A percentile compares a stretch with the other conserved stretches of the same genome.
Evolutionary conservation across 1,140 invertebrate species (phyloP).

Genomic region (Sycophila sp.): DNA sequence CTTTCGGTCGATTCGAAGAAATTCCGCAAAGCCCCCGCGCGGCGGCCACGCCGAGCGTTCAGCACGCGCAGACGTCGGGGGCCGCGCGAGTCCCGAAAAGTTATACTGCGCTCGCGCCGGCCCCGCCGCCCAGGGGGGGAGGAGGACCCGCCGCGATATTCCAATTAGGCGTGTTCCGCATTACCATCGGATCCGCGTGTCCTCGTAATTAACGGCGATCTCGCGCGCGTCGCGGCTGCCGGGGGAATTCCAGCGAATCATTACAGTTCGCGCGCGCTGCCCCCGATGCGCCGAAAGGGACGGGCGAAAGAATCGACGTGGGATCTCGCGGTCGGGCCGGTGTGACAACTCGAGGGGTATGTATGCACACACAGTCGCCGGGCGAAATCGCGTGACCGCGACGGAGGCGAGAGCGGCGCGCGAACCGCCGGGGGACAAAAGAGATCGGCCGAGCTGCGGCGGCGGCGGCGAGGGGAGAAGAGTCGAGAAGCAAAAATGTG

Average conservation of each 20-base stretch:
- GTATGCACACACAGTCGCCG: background rate
- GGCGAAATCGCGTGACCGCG: conserved; percentile 46
- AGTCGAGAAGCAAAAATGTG: conserved; percentile 23
- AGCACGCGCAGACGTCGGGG: no score
- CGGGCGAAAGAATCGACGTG: conserved; percentile 34
- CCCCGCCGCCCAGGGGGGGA: no score
- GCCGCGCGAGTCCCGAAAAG: no score
- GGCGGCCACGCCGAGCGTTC: no score
- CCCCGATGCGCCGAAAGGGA: background rate
- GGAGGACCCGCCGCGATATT: background rate
- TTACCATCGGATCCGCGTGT: conserved; percentile 9
- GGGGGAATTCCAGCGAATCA: conserved; percentile 1
- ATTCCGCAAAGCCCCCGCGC: conserved; percentile 54
- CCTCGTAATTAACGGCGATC: background rate
- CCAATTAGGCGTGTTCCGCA: conserved; percentile 2
- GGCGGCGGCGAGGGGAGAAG: background rate
- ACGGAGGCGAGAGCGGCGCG: background rate
- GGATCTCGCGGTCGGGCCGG: conserved; percentile 20
- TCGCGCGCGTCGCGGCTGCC: background rate
- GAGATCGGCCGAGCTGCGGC: conserved; percentile 38
- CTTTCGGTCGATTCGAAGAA: conserved; percentile 65
- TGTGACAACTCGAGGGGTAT: conserved; percentile 43
- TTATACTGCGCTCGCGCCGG: no score
- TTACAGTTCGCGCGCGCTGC: background rate
- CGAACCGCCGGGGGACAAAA: background rate